A percentile compares a stretch with the other conserved stretches of the same genome.
Conservation (phyloP, 2,888 invertebrate genomes). For the Agrotis clavis region DNA sequence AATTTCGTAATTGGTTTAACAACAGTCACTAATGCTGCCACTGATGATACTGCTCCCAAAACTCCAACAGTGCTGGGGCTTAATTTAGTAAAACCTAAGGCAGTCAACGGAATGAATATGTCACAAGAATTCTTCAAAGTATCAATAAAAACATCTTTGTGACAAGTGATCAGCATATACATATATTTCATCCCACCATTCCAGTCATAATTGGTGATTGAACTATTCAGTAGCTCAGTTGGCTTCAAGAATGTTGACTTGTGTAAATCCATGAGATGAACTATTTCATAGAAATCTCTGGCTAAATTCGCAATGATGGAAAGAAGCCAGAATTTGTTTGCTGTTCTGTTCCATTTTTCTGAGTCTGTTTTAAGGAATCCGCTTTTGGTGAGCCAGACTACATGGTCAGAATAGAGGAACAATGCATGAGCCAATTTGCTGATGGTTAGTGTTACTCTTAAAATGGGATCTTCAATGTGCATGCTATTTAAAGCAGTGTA, state of each 20-base stretch:
- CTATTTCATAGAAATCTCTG: conserved; percentile 96
- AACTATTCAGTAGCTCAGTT: conserved; percentile 79
- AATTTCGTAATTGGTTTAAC: conserved; percentile 95
- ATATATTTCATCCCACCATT: conserved; percentile 76
- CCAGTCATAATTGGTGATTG: conserved; percentile 74
- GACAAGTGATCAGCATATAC: conserved; percentile 79
- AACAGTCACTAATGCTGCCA: conserved; percentile 94
- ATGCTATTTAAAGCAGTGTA: conserved; percentile 94
- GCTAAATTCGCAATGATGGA: conserved; percentile 95
- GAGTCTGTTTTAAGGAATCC: conserved; percentile 93
- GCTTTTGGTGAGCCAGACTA: conserved; percentile 95
- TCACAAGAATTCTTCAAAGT: conserved; percentile 97
- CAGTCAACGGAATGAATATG: conserved; percentile 96
- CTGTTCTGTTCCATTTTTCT: conserved; percentile 94
- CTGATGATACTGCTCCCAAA: conserved; percentile 95
- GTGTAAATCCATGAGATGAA: conserved; percentile 91
- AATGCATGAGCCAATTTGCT: conserved; percentile 95
- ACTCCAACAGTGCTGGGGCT: conserved; percentile 95
- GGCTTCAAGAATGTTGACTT: conserved; percentile 84
- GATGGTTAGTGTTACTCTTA: conserved; percentile 94
- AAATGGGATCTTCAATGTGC: conserved; percentile 93
- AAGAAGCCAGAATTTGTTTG: conserved; percentile 96
- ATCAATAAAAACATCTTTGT: conserved; percentile 94
- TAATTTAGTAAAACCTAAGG: conserved; percentile 94
- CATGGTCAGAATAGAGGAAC: conserved; percentile 96